phyloP scores from a whole-genome alignment of 2,888 invertebrate genomes.

The Crematogaster levior region DNA sequence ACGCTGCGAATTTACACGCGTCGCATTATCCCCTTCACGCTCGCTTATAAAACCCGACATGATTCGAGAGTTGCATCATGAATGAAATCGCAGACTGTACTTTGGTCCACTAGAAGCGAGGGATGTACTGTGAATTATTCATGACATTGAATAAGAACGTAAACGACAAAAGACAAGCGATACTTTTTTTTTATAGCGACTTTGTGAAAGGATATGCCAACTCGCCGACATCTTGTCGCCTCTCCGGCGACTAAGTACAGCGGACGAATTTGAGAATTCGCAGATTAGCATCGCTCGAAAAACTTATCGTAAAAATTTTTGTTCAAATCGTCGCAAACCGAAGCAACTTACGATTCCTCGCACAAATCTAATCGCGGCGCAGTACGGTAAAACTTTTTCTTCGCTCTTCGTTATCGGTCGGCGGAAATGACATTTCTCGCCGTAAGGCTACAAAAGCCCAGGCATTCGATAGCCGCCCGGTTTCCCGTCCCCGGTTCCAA shows the following conservation, averaged over 20 bases:
- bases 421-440: conserved; percentile 82
- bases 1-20: conserved; percentile 41
- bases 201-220: conserved; percentile 20
- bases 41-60: conserved; percentile 55
- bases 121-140: conserved; percentile 57
- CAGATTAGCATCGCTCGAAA: not conserved
- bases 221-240: not conserved
- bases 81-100: conserved; percentile 54
- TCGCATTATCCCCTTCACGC: conserved; percentile 51
- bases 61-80: conserved; percentile 57
- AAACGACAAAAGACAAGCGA: conserved; percentile 46
- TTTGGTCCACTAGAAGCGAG: conserved; percentile 57
- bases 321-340: not conserved
- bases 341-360: conserved; percentile 14
- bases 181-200: conserved; percentile 18
- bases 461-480: conserved; percentile 71
- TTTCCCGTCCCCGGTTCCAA: conserved; percentile 38
- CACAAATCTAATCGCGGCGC: conserved; percentile 31
- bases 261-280: not conserved
- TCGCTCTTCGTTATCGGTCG: conserved; percentile 69
- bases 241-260: not conserved
- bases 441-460: conserved; percentile 76
- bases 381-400: conserved; percentile 35
- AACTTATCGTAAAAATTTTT: not conserved
- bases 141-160: conserved; percentile 51